Percentiles rank a stretch among this genome's conserved stretches.
These are phyloP conservation scores for Catharus bicknelli DNA, from an alignment of 2,113 vertebrate genomes.

Conservation along the genomic window DNA sequence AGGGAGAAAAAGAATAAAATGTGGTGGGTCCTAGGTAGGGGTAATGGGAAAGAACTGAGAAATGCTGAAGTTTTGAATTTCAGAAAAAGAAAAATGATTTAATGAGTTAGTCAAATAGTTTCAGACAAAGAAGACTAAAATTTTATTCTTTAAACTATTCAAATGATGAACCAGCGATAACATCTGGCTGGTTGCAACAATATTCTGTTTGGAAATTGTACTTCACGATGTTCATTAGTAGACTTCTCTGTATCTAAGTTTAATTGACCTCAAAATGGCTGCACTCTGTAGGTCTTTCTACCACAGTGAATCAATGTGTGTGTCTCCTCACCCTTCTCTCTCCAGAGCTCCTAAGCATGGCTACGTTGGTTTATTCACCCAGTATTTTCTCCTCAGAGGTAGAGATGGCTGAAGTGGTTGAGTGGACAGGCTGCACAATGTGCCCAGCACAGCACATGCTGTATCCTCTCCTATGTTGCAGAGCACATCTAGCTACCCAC, in stretches of 20 bases:
- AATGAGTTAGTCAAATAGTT: not conserved
- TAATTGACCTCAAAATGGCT: not conserved
- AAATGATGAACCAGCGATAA: not conserved
- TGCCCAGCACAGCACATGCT: rapidly evolving
- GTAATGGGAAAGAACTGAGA: not conserved
- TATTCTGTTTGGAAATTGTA: not conserved
- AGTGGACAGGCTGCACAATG: not conserved
- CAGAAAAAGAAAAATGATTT: not conserved
- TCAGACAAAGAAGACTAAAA: not conserved
- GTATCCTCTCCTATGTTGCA: not conserved
- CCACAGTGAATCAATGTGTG: rapidly evolving
- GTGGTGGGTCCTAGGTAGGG: rapidly evolving
- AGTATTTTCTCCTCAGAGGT: rapidly evolving
- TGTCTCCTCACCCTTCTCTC: not conserved
- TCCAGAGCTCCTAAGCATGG: not conserved
- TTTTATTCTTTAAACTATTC: not conserved
- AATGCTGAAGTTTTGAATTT: not conserved
- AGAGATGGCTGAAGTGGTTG: rapidly evolving
- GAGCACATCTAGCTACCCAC: rapidly evolving
- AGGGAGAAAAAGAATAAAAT: not conserved
- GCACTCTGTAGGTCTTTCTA: not conserved
- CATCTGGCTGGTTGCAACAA: rapidly evolving
- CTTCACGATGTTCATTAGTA: rapidly evolving
- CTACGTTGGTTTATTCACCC: not conserved
- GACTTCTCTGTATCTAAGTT: not conserved